These are phyloP conservation scores for Eleginops maclovinus DNA, from an alignment of 2,113 vertebrate species.

Conservation along the genomic window DNA sequence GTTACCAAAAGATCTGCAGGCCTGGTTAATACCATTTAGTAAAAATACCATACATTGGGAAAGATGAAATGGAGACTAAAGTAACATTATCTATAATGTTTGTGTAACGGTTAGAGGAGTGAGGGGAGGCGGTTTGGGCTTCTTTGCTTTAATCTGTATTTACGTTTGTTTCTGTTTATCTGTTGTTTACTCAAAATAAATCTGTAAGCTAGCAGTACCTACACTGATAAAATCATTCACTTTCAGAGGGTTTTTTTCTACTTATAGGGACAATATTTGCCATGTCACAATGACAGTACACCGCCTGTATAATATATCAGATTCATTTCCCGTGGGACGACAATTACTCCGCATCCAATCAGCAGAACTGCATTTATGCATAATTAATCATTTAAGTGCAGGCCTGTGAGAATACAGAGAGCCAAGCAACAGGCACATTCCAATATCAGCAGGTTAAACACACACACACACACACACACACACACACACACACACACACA, in stretches of 20 bases:
- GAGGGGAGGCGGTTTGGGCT: too few relatives aligned
- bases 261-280: constrained; percentile 41
- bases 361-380: constrained; percentile 70
- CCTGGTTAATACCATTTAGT: too few relatives aligned
- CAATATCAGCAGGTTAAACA: constrained; percentile 70
- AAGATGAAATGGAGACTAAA: too few relatives aligned
- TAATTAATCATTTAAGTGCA: constrained; percentile 74
- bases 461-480: constrained; percentile 14
- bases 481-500: constrained; percentile 38
- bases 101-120: too few relatives aligned
- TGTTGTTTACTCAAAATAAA: too few relatives aligned
- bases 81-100: too few relatives aligned
- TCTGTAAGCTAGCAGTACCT: not conserved
- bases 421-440: constrained; percentile 66
- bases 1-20: too few relatives aligned
- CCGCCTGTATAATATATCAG: constrained; percentile 31
- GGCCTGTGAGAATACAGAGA: constrained; percentile 66
- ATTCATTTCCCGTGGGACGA: constrained; percentile 68
- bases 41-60: too few relatives aligned
- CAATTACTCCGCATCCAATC: constrained; percentile 72
- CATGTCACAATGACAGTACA: constrained; percentile 22
- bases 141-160: too few relatives aligned
- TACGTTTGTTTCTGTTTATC: too few relatives aligned
- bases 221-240: constrained; percentile 3
- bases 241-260: constrained; percentile 27